Percentiles rank a stretch among this genome's conserved stretches.
Conservation (phyloP, 2,797 vertebrate species). For the Melanotaenia maccullochi region DNA sequence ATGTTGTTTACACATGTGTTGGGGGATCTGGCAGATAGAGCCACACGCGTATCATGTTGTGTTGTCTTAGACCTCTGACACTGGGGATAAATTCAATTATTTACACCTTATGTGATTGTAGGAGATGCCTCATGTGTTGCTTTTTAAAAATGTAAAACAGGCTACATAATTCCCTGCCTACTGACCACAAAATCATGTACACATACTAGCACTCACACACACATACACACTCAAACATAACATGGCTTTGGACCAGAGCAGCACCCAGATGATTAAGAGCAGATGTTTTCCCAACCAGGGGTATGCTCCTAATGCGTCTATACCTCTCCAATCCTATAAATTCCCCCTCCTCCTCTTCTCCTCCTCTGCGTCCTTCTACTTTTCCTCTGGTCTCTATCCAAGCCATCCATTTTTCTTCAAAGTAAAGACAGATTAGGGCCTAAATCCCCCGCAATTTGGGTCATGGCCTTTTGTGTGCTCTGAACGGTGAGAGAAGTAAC, state of each 20-base stretch:
- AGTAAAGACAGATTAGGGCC: conserved; percentile 77
- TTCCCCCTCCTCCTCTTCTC: conserved; percentile 23
- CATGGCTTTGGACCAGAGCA: conserved; percentile 45
- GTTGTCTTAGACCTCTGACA: conserved; percentile 63
- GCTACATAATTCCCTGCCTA: conserved; percentile 61
- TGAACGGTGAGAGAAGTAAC: conserved; percentile 24
- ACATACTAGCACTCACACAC: conserved; percentile 26
- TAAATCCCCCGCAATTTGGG: conserved; percentile 77
- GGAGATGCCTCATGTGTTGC: conserved; percentile 60
- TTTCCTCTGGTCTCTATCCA: conserved; percentile 56
- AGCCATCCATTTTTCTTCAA: conserved; percentile 66
- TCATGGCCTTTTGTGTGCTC: conserved; percentile 66
- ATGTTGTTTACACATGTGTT: conserved; percentile 72
- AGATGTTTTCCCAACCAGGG: conserved; percentile 69
- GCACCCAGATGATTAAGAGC: conserved; percentile 60
- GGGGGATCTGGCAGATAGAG: conserved; percentile 48
- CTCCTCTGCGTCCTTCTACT: conserved; percentile 6
- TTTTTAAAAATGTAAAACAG: conserved; percentile 83
- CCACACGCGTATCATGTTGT: conserved; percentile 49
- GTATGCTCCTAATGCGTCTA: conserved; percentile 59
- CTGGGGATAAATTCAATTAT: conserved; percentile 78
- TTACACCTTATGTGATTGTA: conserved; percentile 63
- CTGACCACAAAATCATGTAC: conserved; percentile 46
- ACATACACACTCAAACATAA: conserved; percentile 28
- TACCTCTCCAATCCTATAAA: conserved; percentile 45